These are phyloP conservation scores for Anguilla pacifica DNA, from an alignment of 2,797 vertebrate species.

Conservation along the genomic window DNA sequence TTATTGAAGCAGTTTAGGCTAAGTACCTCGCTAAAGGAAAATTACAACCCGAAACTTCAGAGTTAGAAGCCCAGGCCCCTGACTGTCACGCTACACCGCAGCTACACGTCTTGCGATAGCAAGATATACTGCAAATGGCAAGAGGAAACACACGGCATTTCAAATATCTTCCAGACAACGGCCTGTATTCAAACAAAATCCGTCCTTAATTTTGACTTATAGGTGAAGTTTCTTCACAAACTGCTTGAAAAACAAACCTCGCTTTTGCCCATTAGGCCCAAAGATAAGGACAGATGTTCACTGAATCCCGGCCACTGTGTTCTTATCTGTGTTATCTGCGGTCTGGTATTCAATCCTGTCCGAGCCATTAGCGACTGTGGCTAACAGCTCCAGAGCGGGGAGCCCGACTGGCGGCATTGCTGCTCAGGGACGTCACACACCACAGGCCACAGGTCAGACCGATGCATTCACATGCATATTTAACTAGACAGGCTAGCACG, in stretches of 20 bases:
- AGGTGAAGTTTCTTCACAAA: neutral
- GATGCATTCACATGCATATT: no score
- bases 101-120: neutral
- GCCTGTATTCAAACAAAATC: neutral
- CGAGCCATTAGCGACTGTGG: conserved; percentile 38
- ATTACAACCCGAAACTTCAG: neutral
- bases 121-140: no score
- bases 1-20: neutral
- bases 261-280: neutral
- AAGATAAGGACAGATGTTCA: neutral
- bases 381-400: conserved; percentile 24
- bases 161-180: neutral
- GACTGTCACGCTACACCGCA: neutral
- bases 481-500: no score
- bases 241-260: neutral
- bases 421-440: neutral
- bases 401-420: neutral
- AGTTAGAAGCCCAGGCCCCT: neutral
- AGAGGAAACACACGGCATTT: neutral
- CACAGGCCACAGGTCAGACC: neutral
- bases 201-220: neutral
- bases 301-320: no score
- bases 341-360: neutral
- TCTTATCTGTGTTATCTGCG: no score
- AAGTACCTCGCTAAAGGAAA: neutral